Percentiles rank a stretch among this genome's conserved stretches.
phyloP scores from a whole-genome alignment of 2,797 vertebrate genomes.

The Parauchenoglanis ngamensis region DNA sequence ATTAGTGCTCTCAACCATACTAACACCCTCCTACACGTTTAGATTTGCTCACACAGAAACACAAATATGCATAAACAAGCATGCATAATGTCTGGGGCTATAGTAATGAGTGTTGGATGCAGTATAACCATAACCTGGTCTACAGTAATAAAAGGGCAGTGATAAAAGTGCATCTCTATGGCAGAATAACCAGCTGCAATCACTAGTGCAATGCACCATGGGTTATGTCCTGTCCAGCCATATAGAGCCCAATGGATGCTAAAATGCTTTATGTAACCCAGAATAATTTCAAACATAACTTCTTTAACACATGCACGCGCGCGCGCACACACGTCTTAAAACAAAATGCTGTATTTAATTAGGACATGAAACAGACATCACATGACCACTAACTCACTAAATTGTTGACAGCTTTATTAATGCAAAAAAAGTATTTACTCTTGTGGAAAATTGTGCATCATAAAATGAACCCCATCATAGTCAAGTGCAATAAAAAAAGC shows the following conservation, averaged over 20 bases:
- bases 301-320: too few relatives aligned
- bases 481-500: background rate
- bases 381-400: background rate
- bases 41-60: background rate
- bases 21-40: conserved; percentile 23
- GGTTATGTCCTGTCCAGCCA: background rate
- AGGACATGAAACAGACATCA: background rate
- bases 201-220: conserved; percentile 8
- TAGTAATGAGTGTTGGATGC: background rate
- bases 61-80: conserved; percentile 21
- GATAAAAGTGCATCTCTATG: background rate
- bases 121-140: background rate
- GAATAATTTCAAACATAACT: background rate
- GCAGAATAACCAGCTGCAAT: background rate
- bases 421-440: background rate
- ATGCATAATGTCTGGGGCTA: conserved; percentile 3
- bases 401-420: background rate
- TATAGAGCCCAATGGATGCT: background rate
- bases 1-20: background rate
- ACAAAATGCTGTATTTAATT: background rate
- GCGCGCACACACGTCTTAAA: background rate
- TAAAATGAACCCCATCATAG: background rate
- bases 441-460: background rate
- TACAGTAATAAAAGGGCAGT: background rate
- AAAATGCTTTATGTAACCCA: background rate